Evolutionary conservation across 1,140 invertebrate genomes (phyloP), one percentile per base, ranked within the genome.

Genomic region (Temnothorax curvispinosus): DNA sequence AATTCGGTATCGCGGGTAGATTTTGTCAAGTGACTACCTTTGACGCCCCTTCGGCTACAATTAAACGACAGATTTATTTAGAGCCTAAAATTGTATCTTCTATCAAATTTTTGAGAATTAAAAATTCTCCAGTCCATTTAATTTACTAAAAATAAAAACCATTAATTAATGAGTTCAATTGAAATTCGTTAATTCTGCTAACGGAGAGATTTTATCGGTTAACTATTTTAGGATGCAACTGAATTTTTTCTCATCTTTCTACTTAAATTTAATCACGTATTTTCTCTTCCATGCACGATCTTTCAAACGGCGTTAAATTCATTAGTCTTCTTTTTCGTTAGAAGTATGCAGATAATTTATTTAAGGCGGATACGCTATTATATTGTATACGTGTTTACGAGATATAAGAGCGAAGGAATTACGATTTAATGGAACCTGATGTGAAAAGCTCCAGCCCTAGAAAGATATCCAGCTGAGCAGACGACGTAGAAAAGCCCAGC

Each of bases 1-100:
- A 81, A 80, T 89, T 85, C n/a, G 60, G 35, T 77, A 82, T 64
- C 52, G 85, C 56, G 52, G 54, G 38, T 38, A 71, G 41, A 87
- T 76, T 56, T 88, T 72, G 21, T 78, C 69, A 62, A 54, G n/a
- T 64, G 62, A 60, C 56, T 47, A 35, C 52, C 56, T 72, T 72
- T 71, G 18, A 13, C 35, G 9, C 65, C 32, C 44, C 44, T 47
- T 65, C n/a, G 7, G 32, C 6, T 50, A 47, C 35, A 18, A 54
- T 32, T 32, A 56, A 71, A 54, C 32, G 27, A 56, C 38, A 21
- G 21, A 58, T 60, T 60, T 44, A 82, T 72, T 72, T 72, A 35
- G 7, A 35, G 11, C 1, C 18, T 50, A 27, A 58, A 82, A 80
- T 5, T 80, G 11, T 41, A 52, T 9, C 8, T 38, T n/a, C 7